These are phyloP conservation scores for Drosophila nasuta DNA, from an alignment of 1,140 invertebrate species.

Conservation along the genomic window DNA sequence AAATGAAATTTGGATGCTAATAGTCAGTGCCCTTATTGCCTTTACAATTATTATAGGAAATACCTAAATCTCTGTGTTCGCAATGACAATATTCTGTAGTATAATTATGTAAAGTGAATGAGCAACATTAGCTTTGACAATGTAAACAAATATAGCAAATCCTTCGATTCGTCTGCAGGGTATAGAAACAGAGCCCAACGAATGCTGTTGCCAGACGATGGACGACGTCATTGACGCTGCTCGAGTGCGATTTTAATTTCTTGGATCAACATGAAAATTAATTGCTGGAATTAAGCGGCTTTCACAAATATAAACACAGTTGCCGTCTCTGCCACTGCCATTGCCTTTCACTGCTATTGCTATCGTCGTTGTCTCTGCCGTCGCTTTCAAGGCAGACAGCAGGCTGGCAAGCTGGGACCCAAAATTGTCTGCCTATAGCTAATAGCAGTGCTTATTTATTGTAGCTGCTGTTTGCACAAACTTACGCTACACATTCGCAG, in stretches of 20 bases:
- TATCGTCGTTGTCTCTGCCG: background rate
- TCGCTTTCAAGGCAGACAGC: background rate
- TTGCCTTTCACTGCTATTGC: background rate
- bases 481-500: background rate
- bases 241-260: slow-evolving; percentile 77
- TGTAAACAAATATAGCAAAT: background rate
- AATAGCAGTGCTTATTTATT: slow-evolving; percentile 28
- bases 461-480: slow-evolving; percentile 30
- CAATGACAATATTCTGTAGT: too few species aligned
- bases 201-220: background rate
- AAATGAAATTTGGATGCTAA: too few species aligned
- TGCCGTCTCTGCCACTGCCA: background rate
- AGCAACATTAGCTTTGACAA: background rate
- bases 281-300: slow-evolving; percentile 79
- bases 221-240: slow-evolving; percentile 41
- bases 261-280: slow-evolving; percentile 83
- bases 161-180: background rate
- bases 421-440: slow-evolving; percentile 14
- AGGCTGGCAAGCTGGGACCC: background rate
- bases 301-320: slow-evolving; percentile 67
- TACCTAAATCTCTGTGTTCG: too few species aligned
- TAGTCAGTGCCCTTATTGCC: too few species aligned
- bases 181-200: slow-evolving; percentile 7
- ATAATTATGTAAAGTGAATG: too few species aligned
- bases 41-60: too few species aligned